These are phyloP conservation scores for Tipula lateralis DNA, from an alignment of 2,888 invertebrate species.

Conservation along the genomic window DNA sequence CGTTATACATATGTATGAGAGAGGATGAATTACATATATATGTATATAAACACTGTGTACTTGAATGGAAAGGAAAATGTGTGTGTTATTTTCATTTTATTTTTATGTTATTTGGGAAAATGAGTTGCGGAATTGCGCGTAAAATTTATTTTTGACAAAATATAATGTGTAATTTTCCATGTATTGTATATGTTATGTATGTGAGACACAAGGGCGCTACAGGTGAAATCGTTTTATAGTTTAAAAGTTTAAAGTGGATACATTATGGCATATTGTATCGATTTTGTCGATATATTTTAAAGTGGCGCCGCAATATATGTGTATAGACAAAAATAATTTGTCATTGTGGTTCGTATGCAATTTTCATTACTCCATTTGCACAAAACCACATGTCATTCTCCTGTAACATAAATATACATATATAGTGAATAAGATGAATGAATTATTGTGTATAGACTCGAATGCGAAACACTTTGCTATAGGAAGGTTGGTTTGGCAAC, in stretches of 20 bases:
- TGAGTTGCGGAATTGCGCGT: slow-evolving; percentile 29
- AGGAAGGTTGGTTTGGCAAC: not conserved
- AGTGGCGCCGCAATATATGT: not conserved
- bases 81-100: not conserved
- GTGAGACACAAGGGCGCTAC: slow-evolving; percentile 14
- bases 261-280: not conserved
- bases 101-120: slow-evolving; percentile 19
- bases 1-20: not conserved
- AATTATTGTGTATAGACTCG: not conserved
- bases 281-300: not conserved
- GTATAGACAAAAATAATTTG: not conserved
- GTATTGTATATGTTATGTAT: not conserved
- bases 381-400: not conserved
- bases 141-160: slow-evolving; percentile 25
- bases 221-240: slow-evolving; percentile 24
- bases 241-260: not conserved
- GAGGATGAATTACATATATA: slow-evolving; percentile 11
- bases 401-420: not conserved
- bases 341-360: not conserved
- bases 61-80: not conserved
- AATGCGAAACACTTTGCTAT: not conserved
- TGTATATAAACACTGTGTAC: not conserved
- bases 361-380: slow-evolving; percentile 1
- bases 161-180: slow-evolving; percentile 15
- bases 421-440: not conserved